phyloP scores from a whole-genome alignment of 2,113 vertebrate genomes.

The Noctilio leporinus region DNA sequence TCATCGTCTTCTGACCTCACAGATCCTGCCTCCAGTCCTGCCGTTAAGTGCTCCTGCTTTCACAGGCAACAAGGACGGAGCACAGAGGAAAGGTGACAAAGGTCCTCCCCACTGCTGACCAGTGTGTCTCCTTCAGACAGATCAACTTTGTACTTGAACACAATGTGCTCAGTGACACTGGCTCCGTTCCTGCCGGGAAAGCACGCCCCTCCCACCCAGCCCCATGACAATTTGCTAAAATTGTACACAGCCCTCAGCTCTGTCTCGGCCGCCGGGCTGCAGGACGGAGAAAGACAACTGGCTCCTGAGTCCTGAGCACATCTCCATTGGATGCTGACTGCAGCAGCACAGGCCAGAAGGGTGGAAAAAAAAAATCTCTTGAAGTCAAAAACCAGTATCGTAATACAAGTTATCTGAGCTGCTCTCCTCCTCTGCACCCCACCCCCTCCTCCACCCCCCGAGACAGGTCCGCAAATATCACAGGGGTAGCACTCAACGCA shows the following conservation, averaged over 20 bases:
- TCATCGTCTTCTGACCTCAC: background rate
- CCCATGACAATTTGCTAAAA: conserved; percentile 2
- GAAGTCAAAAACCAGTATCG: background rate
- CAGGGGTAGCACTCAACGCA: background rate
- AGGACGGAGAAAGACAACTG: background rate
- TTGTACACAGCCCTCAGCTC: background rate
- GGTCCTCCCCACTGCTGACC: background rate
- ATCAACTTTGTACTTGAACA: conserved; percentile 28
- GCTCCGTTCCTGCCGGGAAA: background rate
- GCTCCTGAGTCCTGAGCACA: background rate
- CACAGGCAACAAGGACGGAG: background rate
- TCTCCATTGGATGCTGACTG: background rate
- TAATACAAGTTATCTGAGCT: background rate
- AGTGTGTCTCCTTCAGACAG: conserved; percentile 1
- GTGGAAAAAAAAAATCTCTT: background rate
- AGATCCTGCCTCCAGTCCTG: background rate
- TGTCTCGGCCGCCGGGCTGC: background rate
- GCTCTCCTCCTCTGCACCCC: background rate
- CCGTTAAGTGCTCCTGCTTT: background rate
- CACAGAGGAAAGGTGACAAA: background rate
- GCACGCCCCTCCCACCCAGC: background rate
- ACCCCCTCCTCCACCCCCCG: background rate
- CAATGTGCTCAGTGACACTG: background rate
- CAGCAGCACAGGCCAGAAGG: background rate
- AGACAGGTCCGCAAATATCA: background rate